Percentiles rank a stretch among this genome's conserved stretches.
phyloP scores from a whole-genome alignment of 2,113 vertebrate species.

The Hemiprocne comata region DNA sequence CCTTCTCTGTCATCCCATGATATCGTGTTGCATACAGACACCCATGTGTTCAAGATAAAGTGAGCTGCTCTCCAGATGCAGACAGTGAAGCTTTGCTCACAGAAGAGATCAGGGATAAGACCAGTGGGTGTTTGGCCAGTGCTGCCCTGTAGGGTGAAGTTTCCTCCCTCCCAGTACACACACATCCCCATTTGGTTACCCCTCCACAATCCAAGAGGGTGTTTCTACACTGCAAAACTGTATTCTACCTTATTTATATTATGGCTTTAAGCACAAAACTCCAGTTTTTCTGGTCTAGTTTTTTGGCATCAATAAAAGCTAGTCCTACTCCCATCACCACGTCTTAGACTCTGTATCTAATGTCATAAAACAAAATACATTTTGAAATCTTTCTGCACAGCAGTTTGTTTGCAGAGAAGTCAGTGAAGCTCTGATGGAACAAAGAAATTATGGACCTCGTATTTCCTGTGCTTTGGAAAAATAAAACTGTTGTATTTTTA shows the following conservation, averaged over 20 bases:
- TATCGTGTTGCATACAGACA: not conserved
- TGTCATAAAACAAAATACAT: not conserved
- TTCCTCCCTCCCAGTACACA: not conserved
- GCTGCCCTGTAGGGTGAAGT: not conserved
- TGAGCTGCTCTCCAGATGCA: not conserved
- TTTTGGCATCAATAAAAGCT: not conserved
- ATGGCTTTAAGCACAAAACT: not conserved
- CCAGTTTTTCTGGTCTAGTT: not conserved
- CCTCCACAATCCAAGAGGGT: not conserved
- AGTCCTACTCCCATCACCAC: not conserved
- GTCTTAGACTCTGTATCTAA: not conserved
- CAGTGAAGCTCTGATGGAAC: not conserved
- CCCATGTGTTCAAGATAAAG: accelerated
- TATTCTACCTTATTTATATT: not conserved
- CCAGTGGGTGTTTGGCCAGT: not conserved
- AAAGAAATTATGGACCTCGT: slow-evolving; percentile 8
- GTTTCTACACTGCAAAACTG: not conserved
- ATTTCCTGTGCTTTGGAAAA: slow-evolving; percentile 15
- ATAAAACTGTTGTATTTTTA: slow-evolving; percentile 33
- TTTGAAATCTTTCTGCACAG: slow-evolving; percentile 10
- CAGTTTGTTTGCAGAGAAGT: not conserved
- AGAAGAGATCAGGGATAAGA: not conserved
- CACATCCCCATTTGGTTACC: not conserved
- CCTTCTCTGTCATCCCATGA: not conserved
- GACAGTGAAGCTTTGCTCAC: not conserved